Percentiles rank a stretch among this genome's conserved stretches.
Conservation (phyloP, 1,140 invertebrate species). For the Homalodisca vitripennis region DNA sequence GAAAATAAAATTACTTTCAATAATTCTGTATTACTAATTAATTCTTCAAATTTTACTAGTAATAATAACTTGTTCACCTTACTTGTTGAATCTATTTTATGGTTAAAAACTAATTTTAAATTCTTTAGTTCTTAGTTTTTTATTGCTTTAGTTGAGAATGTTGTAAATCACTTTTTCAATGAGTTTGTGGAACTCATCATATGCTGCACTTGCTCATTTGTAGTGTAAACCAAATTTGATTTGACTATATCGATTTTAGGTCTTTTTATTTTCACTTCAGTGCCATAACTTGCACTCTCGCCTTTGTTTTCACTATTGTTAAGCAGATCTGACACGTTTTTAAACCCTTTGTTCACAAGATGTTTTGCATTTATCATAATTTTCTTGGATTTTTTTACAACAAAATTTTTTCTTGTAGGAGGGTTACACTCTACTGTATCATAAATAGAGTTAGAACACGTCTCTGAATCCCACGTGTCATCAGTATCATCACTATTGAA, state of each 20-base stretch:
- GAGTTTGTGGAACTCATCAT: slow-evolving; percentile 18
- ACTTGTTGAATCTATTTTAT: background rate
- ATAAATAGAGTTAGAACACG: background rate
- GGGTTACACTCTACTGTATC: background rate
- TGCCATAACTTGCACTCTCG: background rate
- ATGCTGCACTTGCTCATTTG: slow-evolving; percentile 53
- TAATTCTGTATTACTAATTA: background rate
- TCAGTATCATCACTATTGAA: no score
- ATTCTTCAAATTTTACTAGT: background rate
- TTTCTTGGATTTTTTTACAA: background rate
- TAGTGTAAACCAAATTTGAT: slow-evolving; percentile 66
- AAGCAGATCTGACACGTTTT: background rate
- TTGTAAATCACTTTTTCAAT: no score
- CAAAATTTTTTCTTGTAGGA: no score
- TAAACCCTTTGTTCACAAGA: background rate
- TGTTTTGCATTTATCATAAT: background rate
- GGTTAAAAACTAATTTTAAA: background rate
- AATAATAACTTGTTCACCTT: background rate
- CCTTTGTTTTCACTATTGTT: no score
- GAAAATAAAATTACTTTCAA: background rate
- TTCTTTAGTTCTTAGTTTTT: no score
- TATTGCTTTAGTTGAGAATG: no score
- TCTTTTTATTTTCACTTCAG: slow-evolving; percentile 29
- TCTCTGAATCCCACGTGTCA: background rate
- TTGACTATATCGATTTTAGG: slow-evolving; percentile 61